Conservation (phyloP, 2,797 vertebrate genomes). For the Tapera naevia region DNA sequence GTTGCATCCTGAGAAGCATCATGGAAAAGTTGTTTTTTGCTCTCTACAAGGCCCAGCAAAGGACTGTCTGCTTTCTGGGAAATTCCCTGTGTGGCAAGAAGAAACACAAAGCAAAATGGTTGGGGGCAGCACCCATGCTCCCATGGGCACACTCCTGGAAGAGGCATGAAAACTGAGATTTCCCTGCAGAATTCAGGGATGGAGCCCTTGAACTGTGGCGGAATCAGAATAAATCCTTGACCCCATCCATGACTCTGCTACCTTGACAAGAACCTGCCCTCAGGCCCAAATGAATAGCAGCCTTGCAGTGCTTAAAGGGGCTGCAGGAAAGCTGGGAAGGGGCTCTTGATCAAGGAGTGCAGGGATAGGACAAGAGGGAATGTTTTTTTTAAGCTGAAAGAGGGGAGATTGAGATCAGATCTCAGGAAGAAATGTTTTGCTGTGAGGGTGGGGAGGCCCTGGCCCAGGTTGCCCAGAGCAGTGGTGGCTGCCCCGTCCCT, state of each 20-base stretch:
- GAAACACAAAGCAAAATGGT: not conserved
- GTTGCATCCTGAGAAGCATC: not conserved
- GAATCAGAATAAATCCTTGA: not conserved
- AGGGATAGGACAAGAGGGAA: too few species aligned
- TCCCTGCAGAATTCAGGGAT: too few species aligned
- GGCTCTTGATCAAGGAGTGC: too few species aligned
- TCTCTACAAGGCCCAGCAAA: not conserved
- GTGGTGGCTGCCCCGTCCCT: too few species aligned
- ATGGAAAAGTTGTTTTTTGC: not conserved
- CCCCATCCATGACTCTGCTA: rapidly evolving
- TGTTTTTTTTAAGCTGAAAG: too few species aligned
- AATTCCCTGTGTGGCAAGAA: not conserved
- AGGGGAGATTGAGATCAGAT: too few species aligned
- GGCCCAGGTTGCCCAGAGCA: too few species aligned
- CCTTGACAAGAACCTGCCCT: not conserved
- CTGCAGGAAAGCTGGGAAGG: too few species aligned
- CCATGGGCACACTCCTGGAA: not conserved
- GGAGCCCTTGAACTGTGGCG: not conserved
- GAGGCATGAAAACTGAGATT: too few species aligned
- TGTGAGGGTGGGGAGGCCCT: too few species aligned
- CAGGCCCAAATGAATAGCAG: not conserved
- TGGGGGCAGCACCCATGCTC: not conserved
- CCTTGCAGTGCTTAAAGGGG: too few species aligned
- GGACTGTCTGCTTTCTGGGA: not conserved
- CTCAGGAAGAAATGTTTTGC: too few species aligned